A percentile compares a stretch with the other conserved stretches of the same genome.
Evolutionary conservation across 2,888 invertebrate genomes (phyloP).

Genomic region (Mimumesa dahlbomi): DNA sequence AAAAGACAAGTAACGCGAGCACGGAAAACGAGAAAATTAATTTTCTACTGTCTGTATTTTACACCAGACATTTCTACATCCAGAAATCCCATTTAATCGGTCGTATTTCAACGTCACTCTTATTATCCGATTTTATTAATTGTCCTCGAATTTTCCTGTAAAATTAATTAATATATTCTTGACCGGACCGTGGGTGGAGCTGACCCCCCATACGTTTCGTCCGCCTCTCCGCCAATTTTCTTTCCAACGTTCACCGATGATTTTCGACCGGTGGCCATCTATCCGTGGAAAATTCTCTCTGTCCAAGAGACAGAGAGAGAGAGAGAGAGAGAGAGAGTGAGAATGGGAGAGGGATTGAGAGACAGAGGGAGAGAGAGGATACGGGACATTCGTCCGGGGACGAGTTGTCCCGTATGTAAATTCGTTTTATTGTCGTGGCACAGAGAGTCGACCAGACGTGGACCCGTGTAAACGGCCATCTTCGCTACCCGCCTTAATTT

Average conservation of each 20-base stretch:
- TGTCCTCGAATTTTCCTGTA: constrained; percentile 27
- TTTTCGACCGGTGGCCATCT: constrained; percentile 68
- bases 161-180: constrained; percentile 42
- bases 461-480: constrained; percentile 76
- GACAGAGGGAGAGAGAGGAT: constrained; percentile 16
- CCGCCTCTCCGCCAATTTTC: constrained; percentile 48
- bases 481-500: constrained; percentile 76
- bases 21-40: constrained; percentile 23
- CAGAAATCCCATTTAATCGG: constrained; percentile 42
- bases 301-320: neutral
- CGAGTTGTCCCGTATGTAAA: constrained; percentile 78
- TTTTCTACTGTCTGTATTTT: constrained; percentile 26
- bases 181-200: neutral
- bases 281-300: constrained; percentile 68
- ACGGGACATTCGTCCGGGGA: constrained; percentile 63
- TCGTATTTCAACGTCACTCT: constrained; percentile 34
- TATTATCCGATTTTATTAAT: constrained; percentile 47
- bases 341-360: constrained; percentile 2
- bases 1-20: neutral
- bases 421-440: constrained; percentile 77
- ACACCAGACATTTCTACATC: constrained; percentile 6
- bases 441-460: constrained; percentile 65
- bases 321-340: constrained; percentile 15
- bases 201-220: neutral
- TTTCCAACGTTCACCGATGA: constrained; percentile 62